phyloP scores from a whole-genome alignment of 2,888 invertebrate species.

The Rotaria magnacalcarata region DNA sequence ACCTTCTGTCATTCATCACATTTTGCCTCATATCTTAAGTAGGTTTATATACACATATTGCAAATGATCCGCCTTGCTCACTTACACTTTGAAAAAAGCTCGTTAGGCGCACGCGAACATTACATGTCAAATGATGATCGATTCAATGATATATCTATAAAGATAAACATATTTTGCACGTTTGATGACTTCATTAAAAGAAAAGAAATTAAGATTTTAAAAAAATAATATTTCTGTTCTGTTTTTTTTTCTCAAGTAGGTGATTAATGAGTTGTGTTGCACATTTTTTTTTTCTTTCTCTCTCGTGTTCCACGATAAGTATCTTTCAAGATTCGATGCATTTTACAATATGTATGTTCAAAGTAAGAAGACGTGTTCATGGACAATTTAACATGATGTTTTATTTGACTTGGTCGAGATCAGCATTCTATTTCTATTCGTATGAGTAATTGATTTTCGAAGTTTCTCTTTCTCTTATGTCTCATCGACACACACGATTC shows the following conservation, averaged over 20 bases:
- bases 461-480: neutral
- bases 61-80: conserved; percentile 21
- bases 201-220: neutral
- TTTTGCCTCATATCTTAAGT: conserved; percentile 18
- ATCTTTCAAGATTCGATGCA: neutral
- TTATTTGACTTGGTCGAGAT: neutral
- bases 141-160: conserved; percentile 3
- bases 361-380: neutral
- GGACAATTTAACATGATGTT: conserved; percentile 17
- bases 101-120: conserved; percentile 20
- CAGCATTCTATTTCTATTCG: neutral
- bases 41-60: conserved; percentile 27
- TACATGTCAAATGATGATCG: conserved; percentile 23
- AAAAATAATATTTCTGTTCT: neutral
- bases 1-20: conserved; percentile 31
- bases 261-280: neutral
- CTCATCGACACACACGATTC: neutral
- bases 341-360: neutral
- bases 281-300: neutral
- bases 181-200: conserved; percentile 26
- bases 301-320: neutral
- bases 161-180: conserved; percentile 18
- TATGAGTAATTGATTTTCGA: neutral
- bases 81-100: conserved; percentile 12
- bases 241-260: neutral